phyloP scores from a whole-genome alignment of 2,113 vertebrate species.

The Crotalus tigris region DNA sequence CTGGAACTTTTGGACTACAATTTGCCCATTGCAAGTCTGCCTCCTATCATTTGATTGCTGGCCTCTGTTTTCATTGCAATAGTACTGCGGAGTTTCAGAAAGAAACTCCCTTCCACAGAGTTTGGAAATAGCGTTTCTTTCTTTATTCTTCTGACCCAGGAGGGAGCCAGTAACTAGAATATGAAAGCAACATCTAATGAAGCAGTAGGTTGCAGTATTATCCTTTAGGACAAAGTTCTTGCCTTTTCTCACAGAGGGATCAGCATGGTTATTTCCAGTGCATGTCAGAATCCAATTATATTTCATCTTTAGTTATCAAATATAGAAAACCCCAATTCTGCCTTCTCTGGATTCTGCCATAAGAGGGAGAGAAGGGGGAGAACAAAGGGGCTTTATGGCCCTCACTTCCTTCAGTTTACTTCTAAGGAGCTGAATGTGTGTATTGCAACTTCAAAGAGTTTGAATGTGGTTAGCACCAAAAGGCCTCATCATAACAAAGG shows the following conservation, averaged over 20 bases:
- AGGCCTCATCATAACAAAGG: no score
- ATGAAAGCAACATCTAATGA: neutral
- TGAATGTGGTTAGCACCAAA: no score
- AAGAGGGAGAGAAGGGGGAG: no score
- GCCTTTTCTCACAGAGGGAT: neutral
- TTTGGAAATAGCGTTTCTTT: neutral
- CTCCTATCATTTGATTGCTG: neutral
- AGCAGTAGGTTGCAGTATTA: neutral
- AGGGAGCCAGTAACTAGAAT: neutral
- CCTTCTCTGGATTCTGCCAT: no score
- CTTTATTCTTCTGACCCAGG: neutral
- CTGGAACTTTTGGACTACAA: neutral
- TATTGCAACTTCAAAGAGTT: no score
- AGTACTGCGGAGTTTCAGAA: neutral
- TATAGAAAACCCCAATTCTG: no score
- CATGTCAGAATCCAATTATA: no score
- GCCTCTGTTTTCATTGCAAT: neutral
- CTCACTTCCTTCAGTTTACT: no score
- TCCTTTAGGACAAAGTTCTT: neutral
- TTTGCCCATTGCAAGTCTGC: neutral
- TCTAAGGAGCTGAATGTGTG: no score
- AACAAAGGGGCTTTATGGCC: no score
- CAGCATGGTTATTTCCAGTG: neutral
- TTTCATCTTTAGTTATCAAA: no score
- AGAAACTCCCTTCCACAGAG: neutral